A percentile compares a stretch with the other conserved stretches of the same genome.
Conservation (phyloP, 2,113 vertebrate genomes). For the Melanostigma gelatinosum region DNA sequence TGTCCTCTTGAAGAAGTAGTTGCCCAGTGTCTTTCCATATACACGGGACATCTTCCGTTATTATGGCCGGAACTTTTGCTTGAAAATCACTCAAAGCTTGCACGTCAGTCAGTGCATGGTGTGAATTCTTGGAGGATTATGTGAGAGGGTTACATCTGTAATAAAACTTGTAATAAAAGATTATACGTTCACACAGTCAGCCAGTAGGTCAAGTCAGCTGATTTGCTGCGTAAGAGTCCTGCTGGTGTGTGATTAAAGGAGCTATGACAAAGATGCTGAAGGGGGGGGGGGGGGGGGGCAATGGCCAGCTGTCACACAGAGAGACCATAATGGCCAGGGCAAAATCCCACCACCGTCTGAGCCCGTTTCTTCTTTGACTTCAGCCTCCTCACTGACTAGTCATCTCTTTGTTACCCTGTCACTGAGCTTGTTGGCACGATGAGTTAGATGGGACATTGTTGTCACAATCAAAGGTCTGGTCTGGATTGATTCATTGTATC, state of each 20-base stretch:
- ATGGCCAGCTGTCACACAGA: slow-evolving; percentile 77
- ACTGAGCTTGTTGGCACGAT: slow-evolving; percentile 65
- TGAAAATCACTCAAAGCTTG: background rate
- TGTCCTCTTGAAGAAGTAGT: background rate
- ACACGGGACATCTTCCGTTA: background rate
- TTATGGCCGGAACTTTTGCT: background rate
- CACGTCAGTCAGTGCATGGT: background rate
- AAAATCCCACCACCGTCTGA: slow-evolving; percentile 69
- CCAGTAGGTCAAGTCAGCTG: slow-evolving; percentile 67
- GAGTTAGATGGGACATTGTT: slow-evolving; percentile 54
- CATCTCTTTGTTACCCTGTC: slow-evolving; percentile 76
- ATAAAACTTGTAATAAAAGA: slow-evolving; percentile 19
- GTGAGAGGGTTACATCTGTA: background rate
- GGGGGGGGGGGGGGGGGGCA: slow-evolving; percentile 52
- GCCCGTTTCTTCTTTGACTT: slow-evolving; percentile 64
- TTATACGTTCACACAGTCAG: slow-evolving; percentile 38
- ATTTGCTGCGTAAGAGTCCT: slow-evolving; percentile 73
- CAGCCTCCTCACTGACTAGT: slow-evolving; percentile 74
- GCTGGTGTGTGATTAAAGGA: slow-evolving; percentile 74
- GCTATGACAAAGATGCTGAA: slow-evolving; percentile 74
- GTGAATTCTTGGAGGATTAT: background rate
- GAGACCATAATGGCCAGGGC: slow-evolving; percentile 68
- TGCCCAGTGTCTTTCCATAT: too few species aligned
- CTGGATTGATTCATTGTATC: slow-evolving; percentile 41
- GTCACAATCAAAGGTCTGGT: slow-evolving; percentile 52